phyloP scores from a whole-genome alignment of 2,888 invertebrate genomes.

The Psylliodes chrysocephalus region DNA sequence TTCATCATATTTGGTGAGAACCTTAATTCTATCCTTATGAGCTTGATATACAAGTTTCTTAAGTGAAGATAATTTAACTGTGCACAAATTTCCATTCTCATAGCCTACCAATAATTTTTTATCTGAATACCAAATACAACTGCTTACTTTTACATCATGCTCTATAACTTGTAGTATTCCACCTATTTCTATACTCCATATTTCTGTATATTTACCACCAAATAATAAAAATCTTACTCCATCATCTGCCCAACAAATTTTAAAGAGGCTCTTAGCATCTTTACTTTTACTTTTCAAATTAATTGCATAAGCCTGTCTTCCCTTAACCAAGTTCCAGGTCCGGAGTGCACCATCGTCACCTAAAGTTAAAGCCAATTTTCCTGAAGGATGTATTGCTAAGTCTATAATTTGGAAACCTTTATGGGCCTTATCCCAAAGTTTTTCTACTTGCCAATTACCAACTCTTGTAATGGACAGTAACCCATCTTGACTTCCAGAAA shows the following conservation, averaged over 20 bases:
- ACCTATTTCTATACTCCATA: slow-evolving; percentile 84
- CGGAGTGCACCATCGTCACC: slow-evolving; percentile 85
- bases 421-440: slow-evolving; percentile 85
- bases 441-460: slow-evolving; percentile 88
- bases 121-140: slow-evolving; percentile 76
- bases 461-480: slow-evolving; percentile 82
- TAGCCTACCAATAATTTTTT: slow-evolving; percentile 75
- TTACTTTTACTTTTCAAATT: slow-evolving; percentile 79
- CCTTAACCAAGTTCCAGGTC: slow-evolving; percentile 96
- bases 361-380: slow-evolving; percentile 87
- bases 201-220: slow-evolving; percentile 77
- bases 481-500: slow-evolving; percentile 88
- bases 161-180: slow-evolving; percentile 75
- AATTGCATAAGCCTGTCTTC: slow-evolving; percentile 89
- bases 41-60: slow-evolving; percentile 66
- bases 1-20: slow-evolving; percentile 68
- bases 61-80: slow-evolving; percentile 68
- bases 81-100: slow-evolving; percentile 77
- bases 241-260: slow-evolving; percentile 75
- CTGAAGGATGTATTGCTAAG: slow-evolving; percentile 87
- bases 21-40: slow-evolving; percentile 77
- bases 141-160: slow-evolving; percentile 76
- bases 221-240: slow-evolving; percentile 82
- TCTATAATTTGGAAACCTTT: slow-evolving; percentile 79
- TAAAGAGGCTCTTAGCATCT: slow-evolving; percentile 57